These are phyloP conservation scores for Lithosia quadra DNA, from an alignment of 2,888 invertebrate species.

Conservation along the genomic window DNA sequence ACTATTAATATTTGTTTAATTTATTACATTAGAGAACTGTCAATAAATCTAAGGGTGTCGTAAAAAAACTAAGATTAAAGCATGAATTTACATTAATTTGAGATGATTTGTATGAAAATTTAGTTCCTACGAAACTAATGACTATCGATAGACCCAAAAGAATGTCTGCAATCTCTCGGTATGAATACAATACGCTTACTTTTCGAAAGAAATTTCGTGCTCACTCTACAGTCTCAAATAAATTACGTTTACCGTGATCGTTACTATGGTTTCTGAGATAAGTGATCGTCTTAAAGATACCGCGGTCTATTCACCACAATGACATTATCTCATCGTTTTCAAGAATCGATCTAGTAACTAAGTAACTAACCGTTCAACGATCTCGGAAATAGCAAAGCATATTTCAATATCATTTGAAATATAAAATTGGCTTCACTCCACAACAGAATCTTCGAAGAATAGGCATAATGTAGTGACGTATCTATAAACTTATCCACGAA, in stretches of 20 bases:
- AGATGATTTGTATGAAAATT: no score
- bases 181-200: no score
- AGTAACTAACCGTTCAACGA: background rate
- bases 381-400: background rate
- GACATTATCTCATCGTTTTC: background rate
- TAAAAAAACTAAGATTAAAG: no score
- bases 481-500: no score
- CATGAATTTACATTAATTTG: no score
- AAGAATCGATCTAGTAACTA: background rate
- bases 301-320: background rate
- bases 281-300: background rate
- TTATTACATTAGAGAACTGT: no score
- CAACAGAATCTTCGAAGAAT: background rate
- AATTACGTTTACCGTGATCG: background rate
- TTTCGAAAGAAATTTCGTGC: no score
- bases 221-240: background rate
- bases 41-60: no score
- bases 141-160: background rate
- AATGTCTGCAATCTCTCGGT: no score
- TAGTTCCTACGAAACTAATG: background rate
- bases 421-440: background rate
- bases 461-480: background rate
- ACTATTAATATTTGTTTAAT: no score
- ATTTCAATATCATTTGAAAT: no score
- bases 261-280: slow-evolving; percentile 1